A percentile compares a stretch with the other conserved stretches of the same genome.
Evolutionary conservation across 1,140 invertebrate genomes (phyloP).

Genomic region (Brachionus angularis): DNA sequence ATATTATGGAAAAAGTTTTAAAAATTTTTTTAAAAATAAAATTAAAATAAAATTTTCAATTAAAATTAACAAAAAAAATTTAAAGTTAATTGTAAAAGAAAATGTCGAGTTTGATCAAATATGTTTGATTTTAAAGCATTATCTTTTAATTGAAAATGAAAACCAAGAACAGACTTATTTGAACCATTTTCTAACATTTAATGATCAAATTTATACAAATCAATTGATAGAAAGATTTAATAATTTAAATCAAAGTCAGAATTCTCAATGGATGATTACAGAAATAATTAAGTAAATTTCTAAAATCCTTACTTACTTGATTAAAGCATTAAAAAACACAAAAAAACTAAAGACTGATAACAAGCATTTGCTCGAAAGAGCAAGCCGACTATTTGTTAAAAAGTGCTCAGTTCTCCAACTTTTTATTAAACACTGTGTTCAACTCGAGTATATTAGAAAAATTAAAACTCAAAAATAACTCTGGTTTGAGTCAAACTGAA

Average conservation of each 20-base stretch:
- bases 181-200: conserved; percentile 1
- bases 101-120: conserved; percentile 36
- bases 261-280: conserved; percentile 35
- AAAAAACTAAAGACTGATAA: conserved; percentile 6
- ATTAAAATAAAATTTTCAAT: neutral
- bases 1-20: conserved; percentile 21
- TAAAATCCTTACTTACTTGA: too few species aligned
- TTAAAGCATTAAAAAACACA: too few species aligned
- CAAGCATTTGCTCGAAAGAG: conserved; percentile 23
- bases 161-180: neutral
- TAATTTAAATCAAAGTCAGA: neutral
- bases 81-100: neutral
- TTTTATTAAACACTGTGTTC: neutral
- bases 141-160: neutral
- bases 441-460: neutral
- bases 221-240: conserved; percentile 8
- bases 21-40: neutral
- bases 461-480: neutral
- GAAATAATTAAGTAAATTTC: conserved; percentile 36
- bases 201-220: conserved; percentile 19
- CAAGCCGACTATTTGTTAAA: conserved; percentile 12
- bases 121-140: conserved; percentile 40
- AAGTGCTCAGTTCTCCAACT: neutral
- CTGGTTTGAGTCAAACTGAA: neutral
- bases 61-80: neutral